Evolutionary conservation across 2,888 invertebrate species (phyloP), one percentile per base, ranked within the genome.

Genomic region (Aplocera efformata): DNA sequence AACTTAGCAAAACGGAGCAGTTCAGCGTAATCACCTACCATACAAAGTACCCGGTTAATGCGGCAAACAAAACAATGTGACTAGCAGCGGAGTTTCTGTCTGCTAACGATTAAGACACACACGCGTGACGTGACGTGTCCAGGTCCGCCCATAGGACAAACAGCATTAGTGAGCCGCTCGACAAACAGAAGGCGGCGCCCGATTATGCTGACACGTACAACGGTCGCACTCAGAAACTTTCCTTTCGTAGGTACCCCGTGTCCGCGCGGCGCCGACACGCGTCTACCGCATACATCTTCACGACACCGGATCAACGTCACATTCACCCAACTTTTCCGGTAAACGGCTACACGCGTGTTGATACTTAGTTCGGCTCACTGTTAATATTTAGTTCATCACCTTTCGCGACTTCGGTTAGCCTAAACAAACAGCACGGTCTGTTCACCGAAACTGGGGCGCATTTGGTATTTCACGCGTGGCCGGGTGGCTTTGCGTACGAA

Each of bases 401-500:
- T 80, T 77, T 73, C 69, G 67, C 65, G 67, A 67, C 61, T 69
- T 60, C 61, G 62, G 69, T 58, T 66, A 70, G 64, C 83, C 83
- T 88, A 86, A 89, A 84, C 83, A 86, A 86, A 84, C 79, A 81
- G 63, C 67, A 72, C 65, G 81, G 80, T 76, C 80, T 79, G 75
- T 75, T 73, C 72, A 63, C 59, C 70, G 77, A 79, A 88, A 88
- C 80, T 79, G 72, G 82, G 88, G 74, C 89, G 80, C 78, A 82
- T 77, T 88, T 88, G 81, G 85, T 86, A 85, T 88, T 85, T 81
- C 79, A 82, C 80, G 80, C 81, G 82, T 79, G 82, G 72, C 72
- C 69, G 74, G 71, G 66, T 67, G 72, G 77, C 79, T 82, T 82
- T 82, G 70, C 79, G 75, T 76, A 76, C 72, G 77, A 83, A 81